These are phyloP conservation scores for Tribolium castaneum DNA, from an alignment of 1,140 invertebrate species.

Conservation along the genomic window DNA sequence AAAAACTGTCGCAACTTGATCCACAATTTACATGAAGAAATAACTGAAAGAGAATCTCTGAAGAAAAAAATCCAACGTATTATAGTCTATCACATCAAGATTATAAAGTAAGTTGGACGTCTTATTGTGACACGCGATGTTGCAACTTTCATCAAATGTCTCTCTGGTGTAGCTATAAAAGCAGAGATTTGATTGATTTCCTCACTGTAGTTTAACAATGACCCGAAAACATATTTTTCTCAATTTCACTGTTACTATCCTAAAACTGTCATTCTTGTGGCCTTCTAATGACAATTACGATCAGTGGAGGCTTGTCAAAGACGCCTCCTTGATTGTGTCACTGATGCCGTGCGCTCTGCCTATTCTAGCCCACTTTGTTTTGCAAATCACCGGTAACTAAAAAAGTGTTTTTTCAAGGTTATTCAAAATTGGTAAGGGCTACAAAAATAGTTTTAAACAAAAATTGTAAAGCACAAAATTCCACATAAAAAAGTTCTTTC, in stretches of 20 bases:
- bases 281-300: slow-evolving; percentile 33
- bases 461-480: too few species aligned
- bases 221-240: slow-evolving; percentile 7
- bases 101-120: not conserved
- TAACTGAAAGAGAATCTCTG: not conserved
- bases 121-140: not conserved
- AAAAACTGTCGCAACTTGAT: not conserved
- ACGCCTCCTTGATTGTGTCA: slow-evolving; percentile 41
- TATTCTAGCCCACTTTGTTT: slow-evolving; percentile 45
- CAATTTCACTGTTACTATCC: slow-evolving; percentile 21
- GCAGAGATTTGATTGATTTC: not conserved
- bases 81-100: not conserved
- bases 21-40: not conserved
- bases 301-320: slow-evolving; percentile 38
- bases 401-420: too few species aligned
- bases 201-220: not conserved
- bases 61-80: not conserved
- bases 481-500: too few species aligned
- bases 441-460: too few species aligned
- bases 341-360: slow-evolving; percentile 48
- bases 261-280: slow-evolving; percentile 45
- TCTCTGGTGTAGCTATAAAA: not conserved
- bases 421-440: too few species aligned
- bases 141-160: not conserved
- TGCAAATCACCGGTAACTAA: slow-evolving; percentile 43